Base-by-base conservation (phyloP, 2,888 invertebrate genomes). In the Cerceris rybyensis region DNA sequence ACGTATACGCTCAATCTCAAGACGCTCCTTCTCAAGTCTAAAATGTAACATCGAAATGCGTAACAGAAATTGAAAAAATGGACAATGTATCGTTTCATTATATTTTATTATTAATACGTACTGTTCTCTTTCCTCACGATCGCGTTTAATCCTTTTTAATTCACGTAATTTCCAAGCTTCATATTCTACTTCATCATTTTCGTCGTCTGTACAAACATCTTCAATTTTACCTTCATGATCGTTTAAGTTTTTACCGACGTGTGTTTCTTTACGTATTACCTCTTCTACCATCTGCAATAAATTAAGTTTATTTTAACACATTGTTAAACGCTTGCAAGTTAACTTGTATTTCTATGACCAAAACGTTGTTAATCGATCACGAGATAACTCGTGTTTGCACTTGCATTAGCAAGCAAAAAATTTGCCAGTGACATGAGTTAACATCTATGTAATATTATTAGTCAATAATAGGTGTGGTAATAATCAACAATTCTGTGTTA, bases 121-220 rank as follows among this genome's bases (percentile, higher is more conserved):
- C 97, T 95, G 95, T 93, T 99, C 99, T 87, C 98, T 94, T 93
- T 99, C 98, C 87, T 99, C 99, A 81, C 98, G 95, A 92, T 99
- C 98, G 0, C 99, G 95, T 92, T 99, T 99, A 83, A 99, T 96
- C 60, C 99, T 94, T 91, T 98, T 98, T 91, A 99, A 94, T 93
- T 99, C 99, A 17, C 99, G 94, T 43, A 99, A 93, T 93, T 99
- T 99, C 99, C 99, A 99, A 0, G 97, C 95, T 92, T 99, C 99
- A 88, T 99, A 99, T 89, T 98, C 98, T 8, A 98, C 95, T 91
- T 99, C 98, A 88, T 98, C 98, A 89, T 98, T 98, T 90, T 99
- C 99, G 91, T 98, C 98, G 84, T 98, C 98, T 0, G 98, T 98
- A 89, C 97, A 97, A 1, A 98, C 96, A 90, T 98, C 97, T 81